Evolutionary conservation across 2,797 vertebrate genomes (phyloP).

Genomic region (Loriculus beryllinus): DNA sequence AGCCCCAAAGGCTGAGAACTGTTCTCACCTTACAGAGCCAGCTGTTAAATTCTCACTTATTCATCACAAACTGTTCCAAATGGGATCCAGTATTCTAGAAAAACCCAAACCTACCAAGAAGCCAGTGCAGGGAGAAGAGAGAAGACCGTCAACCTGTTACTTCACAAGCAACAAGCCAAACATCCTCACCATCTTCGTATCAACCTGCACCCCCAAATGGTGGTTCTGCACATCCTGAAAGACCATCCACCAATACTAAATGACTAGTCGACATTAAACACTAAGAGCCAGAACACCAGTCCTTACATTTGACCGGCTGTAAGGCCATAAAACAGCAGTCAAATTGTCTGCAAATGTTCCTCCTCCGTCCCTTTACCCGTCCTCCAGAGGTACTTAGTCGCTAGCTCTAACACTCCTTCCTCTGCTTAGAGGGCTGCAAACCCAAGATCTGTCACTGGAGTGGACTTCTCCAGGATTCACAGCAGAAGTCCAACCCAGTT

Average conservation of each 20-base stretch:
- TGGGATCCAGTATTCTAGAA: not conserved
- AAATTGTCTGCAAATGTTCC: not conserved
- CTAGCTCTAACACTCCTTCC: not conserved
- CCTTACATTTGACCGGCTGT: not conserved
- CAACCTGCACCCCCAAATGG: not conserved
- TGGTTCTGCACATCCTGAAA: not conserved
- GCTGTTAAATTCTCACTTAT: slow-evolving; percentile 31
- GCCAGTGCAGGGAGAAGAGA: not conserved
- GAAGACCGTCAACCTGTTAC: not conserved
- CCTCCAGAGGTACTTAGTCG: not conserved
- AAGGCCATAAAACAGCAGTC: not conserved
- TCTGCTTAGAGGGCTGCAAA: not conserved
- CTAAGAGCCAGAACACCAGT: not conserved
- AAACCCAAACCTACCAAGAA: not conserved
- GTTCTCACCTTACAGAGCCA: slow-evolving; percentile 31
- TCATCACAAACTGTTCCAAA: not conserved
- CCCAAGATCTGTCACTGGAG: not conserved
- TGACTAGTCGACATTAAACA: not conserved
- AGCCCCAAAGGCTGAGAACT: not conserved
- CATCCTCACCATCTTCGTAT: not conserved
- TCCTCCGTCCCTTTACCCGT: rapidly evolving
- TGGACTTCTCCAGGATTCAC: not conserved
- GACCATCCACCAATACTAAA: not conserved
- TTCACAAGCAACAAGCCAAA: not conserved
- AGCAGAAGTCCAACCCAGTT: not conserved